Conservation (phyloP, 1,140 invertebrate genomes). For the Tetragonula clypearis region DNA sequence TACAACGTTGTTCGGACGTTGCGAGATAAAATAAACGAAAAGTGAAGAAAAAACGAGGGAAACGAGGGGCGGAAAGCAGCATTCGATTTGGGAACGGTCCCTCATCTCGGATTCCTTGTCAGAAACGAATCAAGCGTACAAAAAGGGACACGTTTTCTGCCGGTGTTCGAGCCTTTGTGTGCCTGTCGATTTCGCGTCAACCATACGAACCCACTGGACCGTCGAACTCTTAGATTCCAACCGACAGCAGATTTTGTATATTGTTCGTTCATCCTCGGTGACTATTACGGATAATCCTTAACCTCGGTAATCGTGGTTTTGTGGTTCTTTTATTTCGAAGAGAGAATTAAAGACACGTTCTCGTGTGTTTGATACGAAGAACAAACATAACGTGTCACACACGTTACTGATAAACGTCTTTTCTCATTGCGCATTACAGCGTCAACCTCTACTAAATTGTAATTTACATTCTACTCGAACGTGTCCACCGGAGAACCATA, state of each 20-base stretch:
- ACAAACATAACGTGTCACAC: not conserved
- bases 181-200: constrained; percentile 24
- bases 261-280: not conserved
- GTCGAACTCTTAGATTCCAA: not conserved
- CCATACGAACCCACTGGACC: not conserved
- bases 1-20: constrained; percentile 28
- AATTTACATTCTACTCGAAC: not conserved
- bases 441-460: not conserved
- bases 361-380: not conserved
- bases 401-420: not conserved
- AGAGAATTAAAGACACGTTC: not conserved
- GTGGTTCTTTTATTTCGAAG: not conserved
- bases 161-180: constrained; percentile 8
- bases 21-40: not conserved
- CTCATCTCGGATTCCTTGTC: constrained; percentile 44
- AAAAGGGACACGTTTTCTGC: constrained; percentile 30
- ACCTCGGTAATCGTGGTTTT: not conserved
- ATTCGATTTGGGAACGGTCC: constrained; percentile 29
- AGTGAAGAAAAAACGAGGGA: not conserved
- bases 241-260: not conserved
- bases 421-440: not conserved
- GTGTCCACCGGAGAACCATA: not conserved
- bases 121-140: constrained; percentile 30
- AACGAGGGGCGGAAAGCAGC: not conserved
- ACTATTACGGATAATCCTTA: not conserved